A percentile compares a stretch with the other conserved stretches of the same genome.
Evolutionary conservation across 2,113 vertebrate genomes (phyloP).

Genomic region (Xyrauchen texanus): DNA sequence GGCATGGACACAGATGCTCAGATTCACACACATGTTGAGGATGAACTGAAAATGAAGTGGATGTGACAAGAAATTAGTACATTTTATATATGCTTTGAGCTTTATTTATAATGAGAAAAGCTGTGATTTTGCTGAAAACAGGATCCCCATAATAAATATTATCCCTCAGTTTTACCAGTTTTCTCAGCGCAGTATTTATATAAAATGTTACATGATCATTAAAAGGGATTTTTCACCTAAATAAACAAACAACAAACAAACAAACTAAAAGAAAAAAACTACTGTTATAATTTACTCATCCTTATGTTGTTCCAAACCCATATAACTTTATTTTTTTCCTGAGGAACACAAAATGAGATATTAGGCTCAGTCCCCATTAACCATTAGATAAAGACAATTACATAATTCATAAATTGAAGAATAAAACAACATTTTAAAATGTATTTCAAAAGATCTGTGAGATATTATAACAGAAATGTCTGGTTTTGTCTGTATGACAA

Average conservation of each 20-base stretch:
- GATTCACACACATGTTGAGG: slow-evolving; percentile 40
- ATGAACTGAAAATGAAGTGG: slow-evolving; percentile 17
- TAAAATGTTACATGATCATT: background rate
- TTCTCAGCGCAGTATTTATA: background rate
- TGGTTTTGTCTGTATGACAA: slow-evolving; percentile 5
- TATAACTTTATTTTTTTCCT: no score
- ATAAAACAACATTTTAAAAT: background rate
- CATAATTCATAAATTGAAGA: background rate
- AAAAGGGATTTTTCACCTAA: no score
- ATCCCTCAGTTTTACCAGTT: background rate
- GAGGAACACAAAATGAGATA: no score
- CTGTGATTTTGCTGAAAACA: background rate
- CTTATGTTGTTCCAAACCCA: no score
- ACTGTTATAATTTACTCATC: no score
- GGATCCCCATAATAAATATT: background rate
- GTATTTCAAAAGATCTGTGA: background rate
- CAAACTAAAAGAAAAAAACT: no score
- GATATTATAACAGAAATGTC: background rate
- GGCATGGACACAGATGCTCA: slow-evolving; percentile 40
- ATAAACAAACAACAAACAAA: no score
- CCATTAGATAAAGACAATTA: background rate
- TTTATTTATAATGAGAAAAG: slow-evolving; percentile 8
- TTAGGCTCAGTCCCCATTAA: no score
- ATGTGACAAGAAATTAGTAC: slow-evolving; percentile 26
- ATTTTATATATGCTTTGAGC: slow-evolving; percentile 10